Evolutionary conservation across 2,113 vertebrate genomes (phyloP), one percentile per base, ranked within the genome.

Genomic region (Tyto alba): DNA sequence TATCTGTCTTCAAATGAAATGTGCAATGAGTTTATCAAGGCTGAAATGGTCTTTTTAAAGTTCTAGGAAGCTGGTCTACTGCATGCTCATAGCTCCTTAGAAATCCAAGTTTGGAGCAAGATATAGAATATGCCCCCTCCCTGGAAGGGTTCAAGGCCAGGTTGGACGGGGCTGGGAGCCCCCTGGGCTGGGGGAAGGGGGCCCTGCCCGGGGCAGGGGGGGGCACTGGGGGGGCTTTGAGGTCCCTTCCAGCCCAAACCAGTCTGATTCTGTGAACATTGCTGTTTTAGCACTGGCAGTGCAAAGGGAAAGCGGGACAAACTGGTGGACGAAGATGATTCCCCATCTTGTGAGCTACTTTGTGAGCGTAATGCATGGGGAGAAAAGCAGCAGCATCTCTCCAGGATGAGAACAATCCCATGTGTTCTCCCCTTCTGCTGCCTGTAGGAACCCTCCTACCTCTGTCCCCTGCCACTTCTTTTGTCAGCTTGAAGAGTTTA

Each of bases 201-300:
- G 19, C 45, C 20, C 43, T 45, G 43, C 16, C 43, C 7, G 7
- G 16, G 43, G 43, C 43, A 45, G 43, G 43, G 43, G 43, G 16
- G 43, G 16, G 43, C 16, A 45, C 43, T 45, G 43, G 43, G 18
- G 16, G 43, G 11, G 16, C 43, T 45, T 45, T 45, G 18, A 45
- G 43, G 43, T 45, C 43, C 43, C 43, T 45, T 45, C 43, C 43
- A 17, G 18, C 43, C 43, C 43, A 45, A 45, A 45, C 43, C 43
- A 45, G 16, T 45, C 43, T 18, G 43, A 45, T 45, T 45, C 43
- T 17, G 18, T 45, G 34, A 30, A n/a, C 9, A 30, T 13, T 80
- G 14, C 26, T 66, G 50, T 0, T 36, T 50, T 20, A 11, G 17
- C 12, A 2, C 2, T 5, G 27, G 16, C 16, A 16, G 13, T 2